Base-by-base conservation (phyloP, 2,888 invertebrate species). In the Coleophora flavipennella region DNA sequence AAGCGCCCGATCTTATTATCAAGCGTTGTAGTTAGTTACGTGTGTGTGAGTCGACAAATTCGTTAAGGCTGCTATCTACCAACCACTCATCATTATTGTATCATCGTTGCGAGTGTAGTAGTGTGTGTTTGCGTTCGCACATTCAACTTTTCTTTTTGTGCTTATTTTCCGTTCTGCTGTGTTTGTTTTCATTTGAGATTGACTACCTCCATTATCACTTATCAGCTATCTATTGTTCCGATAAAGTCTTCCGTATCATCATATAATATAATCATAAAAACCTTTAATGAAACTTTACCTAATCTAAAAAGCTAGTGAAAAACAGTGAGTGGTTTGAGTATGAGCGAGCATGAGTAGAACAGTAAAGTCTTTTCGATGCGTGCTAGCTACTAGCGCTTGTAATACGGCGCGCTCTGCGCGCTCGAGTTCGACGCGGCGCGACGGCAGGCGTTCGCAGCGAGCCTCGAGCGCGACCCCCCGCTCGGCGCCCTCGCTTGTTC, bases 391-490 rank as follows among this genome's bases (percentile, higher is more conserved):
- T 20, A 20, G 20, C 20, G 20, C 20, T 20, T 20, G n/a, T n/a
- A n/a, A 20, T 20, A 20, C 20, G 20, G 20, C 20, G 20, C 6
- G 3, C 20, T 20, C 20, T 3, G 20, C 20, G 20, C n/a, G n/a
- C n/a, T n/a, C n/a, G n/a, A n/a, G n/a, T n/a, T n/a, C n/a, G n/a
- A n/a, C n/a, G 20, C 20, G 20, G 20, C 20, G 20, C 20, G 20
- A 6, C 20, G 20, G 3, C n/a, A n/a, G 20, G 20, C 20, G 20
- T 20, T 6, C 20, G 20, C 20, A 20, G 20, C 20, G 20, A 20
- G 20, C 20, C 20, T 20, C 20, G 20, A 20, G 53, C 53, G 57
- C 72, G 71, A 70, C 73, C 73, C 76, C 72, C 75, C 71, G 75
- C 70, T 71, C 66, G 67, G 48, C 45, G 25, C 34, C 20, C 29